These are phyloP conservation scores for Enoplosus armatus DNA, from an alignment of 2,797 vertebrate species.

Conservation along the genomic window DNA sequence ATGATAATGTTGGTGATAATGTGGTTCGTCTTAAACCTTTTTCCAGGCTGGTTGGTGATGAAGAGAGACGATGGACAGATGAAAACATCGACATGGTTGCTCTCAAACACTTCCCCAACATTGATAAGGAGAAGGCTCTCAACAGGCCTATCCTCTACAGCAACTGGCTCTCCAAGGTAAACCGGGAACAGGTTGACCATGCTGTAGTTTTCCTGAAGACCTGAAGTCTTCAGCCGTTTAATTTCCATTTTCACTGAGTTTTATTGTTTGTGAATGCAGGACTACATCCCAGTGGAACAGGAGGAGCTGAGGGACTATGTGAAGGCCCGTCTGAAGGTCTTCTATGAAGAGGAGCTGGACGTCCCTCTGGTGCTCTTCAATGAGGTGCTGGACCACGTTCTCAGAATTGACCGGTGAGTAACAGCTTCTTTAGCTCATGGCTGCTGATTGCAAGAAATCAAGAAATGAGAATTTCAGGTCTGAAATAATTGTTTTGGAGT, in stretches of 20 bases:
- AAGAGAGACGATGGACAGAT: slow-evolving; percentile 98
- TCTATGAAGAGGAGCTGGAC: slow-evolving; percentile 98
- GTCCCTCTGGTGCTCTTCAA: slow-evolving; percentile 98
- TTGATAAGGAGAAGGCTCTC: slow-evolving; percentile 95
- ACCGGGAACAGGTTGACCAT: neutral
- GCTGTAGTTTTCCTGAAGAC: neutral
- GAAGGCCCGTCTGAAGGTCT: slow-evolving; percentile 98
- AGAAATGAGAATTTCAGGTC: neutral
- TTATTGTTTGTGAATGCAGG: slow-evolving; percentile 81
- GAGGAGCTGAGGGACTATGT: slow-evolving; percentile 98
- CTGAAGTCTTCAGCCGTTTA: neutral
- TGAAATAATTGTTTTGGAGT: neutral
- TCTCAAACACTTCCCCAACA: slow-evolving; percentile 98
- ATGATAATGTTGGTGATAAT: neutral
- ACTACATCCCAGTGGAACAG: slow-evolving; percentile 99
- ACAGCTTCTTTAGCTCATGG: neutral
- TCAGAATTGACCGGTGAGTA: slow-evolving; percentile 94
- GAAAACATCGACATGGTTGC: slow-evolving; percentile 97
- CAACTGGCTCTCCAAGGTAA: slow-evolving; percentile 99
- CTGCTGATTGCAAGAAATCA: neutral
- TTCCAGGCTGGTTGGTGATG: slow-evolving; percentile 94
- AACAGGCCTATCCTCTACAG: slow-evolving; percentile 98
- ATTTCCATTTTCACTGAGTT: slow-evolving; percentile 4
- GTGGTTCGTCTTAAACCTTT: neutral
- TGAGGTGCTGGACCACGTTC: slow-evolving; percentile 97